Evolutionary conservation across 2,888 invertebrate species (phyloP).

Genomic region (Erynnis tages): DNA sequence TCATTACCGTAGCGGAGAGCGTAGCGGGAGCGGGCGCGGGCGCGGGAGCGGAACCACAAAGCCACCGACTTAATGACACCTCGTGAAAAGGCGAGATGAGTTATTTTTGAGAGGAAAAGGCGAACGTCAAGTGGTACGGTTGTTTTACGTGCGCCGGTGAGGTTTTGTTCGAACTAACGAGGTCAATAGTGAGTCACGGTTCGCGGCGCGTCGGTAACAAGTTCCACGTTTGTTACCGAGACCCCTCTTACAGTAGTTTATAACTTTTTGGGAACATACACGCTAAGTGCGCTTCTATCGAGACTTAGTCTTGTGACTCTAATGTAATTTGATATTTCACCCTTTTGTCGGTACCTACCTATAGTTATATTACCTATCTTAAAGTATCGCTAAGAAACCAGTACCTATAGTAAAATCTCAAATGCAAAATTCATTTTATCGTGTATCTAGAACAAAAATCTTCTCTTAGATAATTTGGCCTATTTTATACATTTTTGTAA

Average conservation of each 20-base stretch:
- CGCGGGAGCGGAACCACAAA: conserved; percentile 52
- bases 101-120: conserved; percentile 80
- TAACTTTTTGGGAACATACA: conserved; percentile 25
- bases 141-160: conserved; percentile 65
- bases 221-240: conserved; percentile 44
- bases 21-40: conserved; percentile 41
- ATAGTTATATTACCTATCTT: too few species aligned
- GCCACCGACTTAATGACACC: conserved; percentile 75
- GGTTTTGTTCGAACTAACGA: conserved; percentile 77
- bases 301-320: too few species aligned
- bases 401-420: too few species aligned
- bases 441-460: too few species aligned
- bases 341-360: too few species aligned
- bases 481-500: too few species aligned
- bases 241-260: conserved; percentile 26
- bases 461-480: too few species aligned
- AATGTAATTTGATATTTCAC: too few species aligned
- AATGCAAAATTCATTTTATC: too few species aligned
- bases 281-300: too few species aligned
- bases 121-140: conserved; percentile 71
- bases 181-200: conserved; percentile 72
- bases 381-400: too few species aligned
- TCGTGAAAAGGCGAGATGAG: conserved; percentile 77
- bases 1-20: conserved; percentile 55
- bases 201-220: conserved; percentile 54